These are phyloP conservation scores for Notoglanidium macrostoma DNA, from an alignment of 2,797 vertebrate genomes.

Conservation along the genomic window DNA sequence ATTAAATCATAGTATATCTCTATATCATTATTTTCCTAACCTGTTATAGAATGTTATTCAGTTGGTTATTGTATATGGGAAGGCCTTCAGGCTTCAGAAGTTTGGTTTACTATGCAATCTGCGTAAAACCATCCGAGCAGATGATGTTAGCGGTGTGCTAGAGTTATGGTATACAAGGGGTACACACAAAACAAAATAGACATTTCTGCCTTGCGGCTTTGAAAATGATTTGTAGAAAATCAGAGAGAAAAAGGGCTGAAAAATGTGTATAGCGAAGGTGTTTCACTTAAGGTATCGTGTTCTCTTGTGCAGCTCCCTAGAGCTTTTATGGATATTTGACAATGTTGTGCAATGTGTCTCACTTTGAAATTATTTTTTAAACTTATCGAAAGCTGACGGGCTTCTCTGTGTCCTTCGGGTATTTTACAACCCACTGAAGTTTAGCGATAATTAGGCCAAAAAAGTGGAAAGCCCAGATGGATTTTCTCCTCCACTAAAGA, in stretches of 20 bases:
- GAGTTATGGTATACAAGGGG: conserved; percentile 20
- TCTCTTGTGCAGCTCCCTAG: conserved; percentile 3
- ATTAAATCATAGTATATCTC: neutral
- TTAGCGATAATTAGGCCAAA: conserved; percentile 1
- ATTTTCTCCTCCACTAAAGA: neutral
- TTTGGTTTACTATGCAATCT: conserved; percentile 33
- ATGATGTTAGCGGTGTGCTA: conserved; percentile 21
- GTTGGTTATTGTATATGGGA: neutral
- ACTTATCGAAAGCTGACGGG: neutral
- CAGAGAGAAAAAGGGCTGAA: neutral
- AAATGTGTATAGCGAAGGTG: conserved; percentile 13
- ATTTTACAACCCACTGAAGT: conserved; percentile 22
- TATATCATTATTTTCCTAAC: neutral
- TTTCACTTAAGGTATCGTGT: conserved; percentile 14
- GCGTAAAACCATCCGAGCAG: conserved; percentile 14
- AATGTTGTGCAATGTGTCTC: neutral
- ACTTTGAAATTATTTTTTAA: conserved; percentile 4
- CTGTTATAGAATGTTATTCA: neutral
- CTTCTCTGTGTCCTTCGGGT: conserved; percentile 1
- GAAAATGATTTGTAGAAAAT: conserved; percentile 24
- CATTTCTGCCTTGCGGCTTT: conserved; percentile 6
- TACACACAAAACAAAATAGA: neutral
- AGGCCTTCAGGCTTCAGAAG: conserved; percentile 26
- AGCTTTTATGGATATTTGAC: conserved; percentile 24
- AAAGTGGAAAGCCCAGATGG: conserved; percentile 35